Percentiles rank a stretch among this genome's conserved stretches.
These are phyloP conservation scores for Prunella strophiata DNA, from an alignment of 2,797 vertebrate species.

Conservation along the genomic window DNA sequence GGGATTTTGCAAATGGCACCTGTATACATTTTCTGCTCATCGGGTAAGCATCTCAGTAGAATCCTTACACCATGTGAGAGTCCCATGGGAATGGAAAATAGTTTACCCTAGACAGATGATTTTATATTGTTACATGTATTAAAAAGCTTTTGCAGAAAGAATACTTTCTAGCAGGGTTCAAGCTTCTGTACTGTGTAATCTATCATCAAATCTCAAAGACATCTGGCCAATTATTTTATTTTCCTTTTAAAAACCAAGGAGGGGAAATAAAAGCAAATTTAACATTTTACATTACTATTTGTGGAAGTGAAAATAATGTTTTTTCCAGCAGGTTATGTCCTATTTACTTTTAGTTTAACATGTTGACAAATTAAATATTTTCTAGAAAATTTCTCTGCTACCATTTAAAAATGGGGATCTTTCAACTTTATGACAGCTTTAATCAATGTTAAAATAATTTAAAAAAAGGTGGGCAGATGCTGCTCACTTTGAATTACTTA, in stretches of 20 bases:
- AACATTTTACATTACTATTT: background rate
- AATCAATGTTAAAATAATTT: background rate
- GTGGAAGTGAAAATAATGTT: background rate
- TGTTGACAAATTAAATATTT: background rate
- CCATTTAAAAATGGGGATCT: background rate
- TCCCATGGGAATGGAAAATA: background rate
- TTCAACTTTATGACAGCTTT: background rate
- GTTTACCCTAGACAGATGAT: constrained; percentile 40
- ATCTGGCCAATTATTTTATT: constrained; percentile 64
- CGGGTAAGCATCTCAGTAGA: constrained; percentile 19
- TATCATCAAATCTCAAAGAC: constrained; percentile 58
- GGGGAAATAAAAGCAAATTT: constrained; percentile 13
- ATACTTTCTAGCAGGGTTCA: constrained; percentile 42
- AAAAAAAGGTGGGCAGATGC: background rate
- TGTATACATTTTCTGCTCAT: constrained; percentile 16
- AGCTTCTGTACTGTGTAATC: constrained; percentile 14
- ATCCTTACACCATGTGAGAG: background rate
- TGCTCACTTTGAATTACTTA: background rate
- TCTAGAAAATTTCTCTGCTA: background rate
- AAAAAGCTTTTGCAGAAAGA: constrained; percentile 23
- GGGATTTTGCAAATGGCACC: constrained; percentile 20
- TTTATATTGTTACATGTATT: constrained; percentile 41
- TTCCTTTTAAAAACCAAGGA: constrained; percentile 9
- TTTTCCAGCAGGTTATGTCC: background rate
- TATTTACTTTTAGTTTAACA: background rate